Conservation (phyloP, 2,888 invertebrate genomes). For the Lordiphosa fenestrarum region DNA sequence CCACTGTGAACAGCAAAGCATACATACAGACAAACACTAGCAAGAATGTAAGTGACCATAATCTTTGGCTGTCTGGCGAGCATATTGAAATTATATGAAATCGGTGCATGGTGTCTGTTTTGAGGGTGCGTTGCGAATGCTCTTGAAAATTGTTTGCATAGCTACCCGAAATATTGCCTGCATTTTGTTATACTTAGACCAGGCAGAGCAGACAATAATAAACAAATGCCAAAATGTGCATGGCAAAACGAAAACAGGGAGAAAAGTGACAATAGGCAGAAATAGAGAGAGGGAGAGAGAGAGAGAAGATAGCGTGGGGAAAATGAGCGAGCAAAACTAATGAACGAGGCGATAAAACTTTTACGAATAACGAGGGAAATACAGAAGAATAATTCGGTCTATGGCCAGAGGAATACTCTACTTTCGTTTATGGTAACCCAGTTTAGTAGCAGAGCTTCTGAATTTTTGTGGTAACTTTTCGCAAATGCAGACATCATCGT, state of each 20-base stretch:
- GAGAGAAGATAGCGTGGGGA: neutral
- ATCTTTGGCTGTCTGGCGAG: conserved; percentile 20
- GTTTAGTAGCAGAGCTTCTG: too few relatives aligned
- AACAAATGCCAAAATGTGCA: conserved; percentile 23
- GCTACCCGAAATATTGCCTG: conserved; percentile 27
- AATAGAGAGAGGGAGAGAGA: neutral
- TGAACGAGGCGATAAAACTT: conserved; percentile 2
- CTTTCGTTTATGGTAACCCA: too few relatives aligned
- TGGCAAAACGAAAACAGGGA: conserved; percentile 7
- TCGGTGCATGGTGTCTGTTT: conserved; percentile 18
- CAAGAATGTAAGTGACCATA: conserved; percentile 18
- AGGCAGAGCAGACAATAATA: conserved; percentile 25
- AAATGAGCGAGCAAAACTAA: conserved; percentile 3
- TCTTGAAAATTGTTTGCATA: conserved; percentile 21
- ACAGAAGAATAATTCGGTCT: neutral
- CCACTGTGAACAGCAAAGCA: conserved; percentile 16
- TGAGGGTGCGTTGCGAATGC: conserved; percentile 15
- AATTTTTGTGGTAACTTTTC: too few relatives aligned
- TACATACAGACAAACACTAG: conserved; percentile 18
- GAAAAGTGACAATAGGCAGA: neutral
- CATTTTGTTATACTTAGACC: conserved; percentile 25
- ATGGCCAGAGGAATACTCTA: neutral
- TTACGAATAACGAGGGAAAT: conserved; percentile 6
- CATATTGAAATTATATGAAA: conserved; percentile 18
- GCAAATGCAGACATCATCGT: too few relatives aligned